phyloP scores from a whole-genome alignment of 2,113 vertebrate species.

The Ammodramus savannarum region DNA sequence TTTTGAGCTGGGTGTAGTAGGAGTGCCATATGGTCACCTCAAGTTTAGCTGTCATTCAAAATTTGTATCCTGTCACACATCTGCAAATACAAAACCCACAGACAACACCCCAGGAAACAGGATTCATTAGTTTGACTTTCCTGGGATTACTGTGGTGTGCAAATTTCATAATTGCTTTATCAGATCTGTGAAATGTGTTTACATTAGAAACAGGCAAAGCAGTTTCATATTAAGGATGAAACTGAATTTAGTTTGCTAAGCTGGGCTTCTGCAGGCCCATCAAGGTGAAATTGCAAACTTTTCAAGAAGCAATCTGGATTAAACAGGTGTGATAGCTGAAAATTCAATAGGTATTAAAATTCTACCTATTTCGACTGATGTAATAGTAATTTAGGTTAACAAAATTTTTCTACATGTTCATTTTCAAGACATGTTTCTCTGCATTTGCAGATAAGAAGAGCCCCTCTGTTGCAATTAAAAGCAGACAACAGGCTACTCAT shows the following conservation, averaged over 20 bases:
- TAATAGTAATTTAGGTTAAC: not conserved
- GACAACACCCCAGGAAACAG: not conserved
- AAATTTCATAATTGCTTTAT: not conserved
- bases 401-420: not conserved
- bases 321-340: not conserved
- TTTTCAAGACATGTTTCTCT: not conserved
- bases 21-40: not conserved
- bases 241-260: not conserved
- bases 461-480: constrained; percentile 45
- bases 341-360: not conserved
- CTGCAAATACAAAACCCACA: not conserved
- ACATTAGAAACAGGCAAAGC: not conserved
- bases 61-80: not conserved
- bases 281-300: not conserved
- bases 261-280: not conserved
- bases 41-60: not conserved
- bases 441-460: constrained; percentile 59
- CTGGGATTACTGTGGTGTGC: not conserved
- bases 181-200: not conserved
- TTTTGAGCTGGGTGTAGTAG: not conserved
- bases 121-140: not conserved
- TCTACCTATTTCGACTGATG: not conserved
- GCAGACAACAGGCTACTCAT: constrained; percentile 67
- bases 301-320: not conserved
- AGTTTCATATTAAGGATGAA: not conserved